Evolutionary conservation across 2,113 vertebrate genomes (phyloP).

Genomic region (Rhizomys pruinosus): DNA sequence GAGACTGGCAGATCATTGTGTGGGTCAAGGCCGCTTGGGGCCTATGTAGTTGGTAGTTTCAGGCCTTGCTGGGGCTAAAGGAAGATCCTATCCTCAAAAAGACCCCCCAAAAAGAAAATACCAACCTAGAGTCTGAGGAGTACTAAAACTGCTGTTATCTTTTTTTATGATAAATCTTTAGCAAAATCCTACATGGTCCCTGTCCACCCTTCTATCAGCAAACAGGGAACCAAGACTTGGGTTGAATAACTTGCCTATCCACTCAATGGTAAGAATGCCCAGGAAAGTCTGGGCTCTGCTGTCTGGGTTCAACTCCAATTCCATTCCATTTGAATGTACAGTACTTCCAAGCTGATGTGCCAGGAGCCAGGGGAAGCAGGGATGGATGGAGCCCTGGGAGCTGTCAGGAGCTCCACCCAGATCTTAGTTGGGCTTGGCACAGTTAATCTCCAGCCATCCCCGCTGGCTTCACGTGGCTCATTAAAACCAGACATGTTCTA

Average conservation of each 20-base stretch:
- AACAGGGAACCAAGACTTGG: background rate
- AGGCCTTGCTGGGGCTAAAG: no score
- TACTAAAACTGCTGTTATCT: background rate
- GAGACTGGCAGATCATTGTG: no score
- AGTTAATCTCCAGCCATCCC: conserved; percentile 71
- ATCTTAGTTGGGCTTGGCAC: conserved; percentile 53
- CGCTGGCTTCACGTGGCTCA: conserved; percentile 76
- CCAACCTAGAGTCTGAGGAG: background rate
- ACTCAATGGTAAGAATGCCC: background rate
- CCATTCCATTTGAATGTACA: background rate
- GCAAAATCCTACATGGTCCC: accelerated
- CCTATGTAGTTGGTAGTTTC: no score
- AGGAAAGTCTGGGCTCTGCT: background rate
- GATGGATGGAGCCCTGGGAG: background rate
- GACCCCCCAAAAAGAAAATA: no score
- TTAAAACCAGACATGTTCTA: conserved; percentile 77
- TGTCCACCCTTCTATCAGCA: background rate
- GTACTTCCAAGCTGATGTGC: background rate
- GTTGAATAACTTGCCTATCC: background rate
- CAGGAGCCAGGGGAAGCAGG: background rate
- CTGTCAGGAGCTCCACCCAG: background rate
- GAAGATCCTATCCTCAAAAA: no score
- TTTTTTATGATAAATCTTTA: background rate
- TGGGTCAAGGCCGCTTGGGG: no score
- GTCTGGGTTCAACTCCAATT: background rate